phyloP scores from a whole-genome alignment of 2,113 vertebrate genomes.

The Osmerus eperlanus region DNA sequence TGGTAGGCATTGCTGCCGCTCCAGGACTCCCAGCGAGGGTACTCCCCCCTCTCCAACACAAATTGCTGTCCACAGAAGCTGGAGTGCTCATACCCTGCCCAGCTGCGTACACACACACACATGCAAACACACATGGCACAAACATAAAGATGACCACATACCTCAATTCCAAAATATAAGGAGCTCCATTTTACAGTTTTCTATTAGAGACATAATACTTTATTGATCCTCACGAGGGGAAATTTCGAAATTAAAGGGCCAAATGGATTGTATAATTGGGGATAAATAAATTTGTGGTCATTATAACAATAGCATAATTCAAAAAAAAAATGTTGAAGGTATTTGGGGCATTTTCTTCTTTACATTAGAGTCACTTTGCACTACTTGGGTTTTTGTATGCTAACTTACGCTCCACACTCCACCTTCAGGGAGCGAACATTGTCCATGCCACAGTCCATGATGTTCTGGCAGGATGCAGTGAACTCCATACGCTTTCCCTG shows the following conservation, averaged over 20 bases:
- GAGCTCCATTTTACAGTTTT: no score
- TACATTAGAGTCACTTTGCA: neutral
- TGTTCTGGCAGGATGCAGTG: conserved; percentile 85
- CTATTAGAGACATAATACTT: no score
- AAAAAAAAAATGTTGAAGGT: no score
- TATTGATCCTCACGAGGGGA: no score
- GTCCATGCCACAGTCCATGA: conserved; percentile 85
- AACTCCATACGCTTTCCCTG: conserved; percentile 93
- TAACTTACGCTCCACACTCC: conserved; percentile 92
- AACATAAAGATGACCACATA: neutral
- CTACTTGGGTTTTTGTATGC: neutral
- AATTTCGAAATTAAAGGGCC: no score
- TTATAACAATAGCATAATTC: no score
- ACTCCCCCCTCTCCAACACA: conserved; percentile 93
- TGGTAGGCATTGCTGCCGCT: conserved; percentile 96
- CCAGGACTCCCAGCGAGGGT: conserved; percentile 95
- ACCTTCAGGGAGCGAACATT: conserved; percentile 92
- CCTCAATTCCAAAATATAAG: no score
- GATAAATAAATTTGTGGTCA: no score
- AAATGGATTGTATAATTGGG: no score
- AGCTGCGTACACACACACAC: conserved; percentile 67
- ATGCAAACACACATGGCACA: conserved; percentile 3
- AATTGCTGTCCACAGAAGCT: conserved; percentile 96
- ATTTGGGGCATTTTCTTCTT: neutral
- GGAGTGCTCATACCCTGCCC: conserved; percentile 93